Conservation (phyloP, 1,140 invertebrate species). For the Aporrectodea caliginosa region DNA sequence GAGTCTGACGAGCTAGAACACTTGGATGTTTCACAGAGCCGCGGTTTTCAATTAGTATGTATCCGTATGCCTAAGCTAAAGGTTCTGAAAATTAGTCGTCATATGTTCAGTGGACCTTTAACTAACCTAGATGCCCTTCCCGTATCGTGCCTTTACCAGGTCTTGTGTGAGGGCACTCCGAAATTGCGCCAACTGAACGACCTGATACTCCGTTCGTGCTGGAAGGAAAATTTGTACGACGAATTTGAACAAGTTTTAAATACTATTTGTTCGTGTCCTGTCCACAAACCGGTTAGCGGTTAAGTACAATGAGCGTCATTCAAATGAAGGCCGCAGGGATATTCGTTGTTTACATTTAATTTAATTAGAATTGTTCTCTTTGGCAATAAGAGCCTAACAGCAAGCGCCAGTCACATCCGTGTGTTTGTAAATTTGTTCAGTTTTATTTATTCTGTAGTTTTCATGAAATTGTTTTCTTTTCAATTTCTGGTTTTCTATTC, state of each 20-base stretch:
- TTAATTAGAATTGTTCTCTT: too few relatives aligned
- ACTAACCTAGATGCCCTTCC: constrained; percentile 37
- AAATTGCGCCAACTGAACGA: constrained; percentile 45
- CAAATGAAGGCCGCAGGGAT: too few relatives aligned
- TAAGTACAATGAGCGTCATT: too few relatives aligned
- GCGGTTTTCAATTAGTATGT: constrained; percentile 44
- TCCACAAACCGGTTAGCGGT: too few relatives aligned
- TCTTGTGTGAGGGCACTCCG: constrained; percentile 41
- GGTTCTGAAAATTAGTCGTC: constrained; percentile 39
- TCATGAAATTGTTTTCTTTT: too few relatives aligned
- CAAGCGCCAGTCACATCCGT: too few relatives aligned
- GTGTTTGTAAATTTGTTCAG: too few relatives aligned
- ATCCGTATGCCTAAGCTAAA: constrained; percentile 42
- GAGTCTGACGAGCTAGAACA: constrained; percentile 40
- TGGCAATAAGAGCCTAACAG: too few relatives aligned
- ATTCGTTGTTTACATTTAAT: too few relatives aligned
- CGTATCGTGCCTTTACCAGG: constrained; percentile 45
- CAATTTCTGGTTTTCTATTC: too few relatives aligned
- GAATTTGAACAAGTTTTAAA: constrained; percentile 44
- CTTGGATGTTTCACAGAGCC: constrained; percentile 47
- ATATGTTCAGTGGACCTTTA: constrained; percentile 44
- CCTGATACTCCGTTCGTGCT: constrained; percentile 40
- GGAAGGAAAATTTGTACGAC: constrained; percentile 36
- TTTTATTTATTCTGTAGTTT: too few relatives aligned
- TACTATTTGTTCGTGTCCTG: constrained; percentile 43